phyloP scores from a whole-genome alignment of 1,140 invertebrate genomes.

The Drosophila navojoa region DNA sequence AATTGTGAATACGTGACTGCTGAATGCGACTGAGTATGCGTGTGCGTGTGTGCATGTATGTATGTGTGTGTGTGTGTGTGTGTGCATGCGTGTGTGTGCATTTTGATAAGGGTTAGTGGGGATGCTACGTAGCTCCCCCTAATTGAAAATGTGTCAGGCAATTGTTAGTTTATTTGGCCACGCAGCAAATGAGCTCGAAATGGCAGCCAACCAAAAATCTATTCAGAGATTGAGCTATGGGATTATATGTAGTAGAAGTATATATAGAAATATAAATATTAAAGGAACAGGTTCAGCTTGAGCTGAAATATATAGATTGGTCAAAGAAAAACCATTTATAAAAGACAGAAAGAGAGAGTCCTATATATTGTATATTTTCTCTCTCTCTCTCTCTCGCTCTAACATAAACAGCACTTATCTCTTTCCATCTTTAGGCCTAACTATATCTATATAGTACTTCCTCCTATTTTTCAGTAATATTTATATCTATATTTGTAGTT shows the following conservation, averaged over 20 bases:
- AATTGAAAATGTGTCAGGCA: constrained; percentile 22
- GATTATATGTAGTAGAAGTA: background rate
- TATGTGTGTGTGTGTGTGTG: background rate
- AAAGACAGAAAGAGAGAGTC: too few relatives aligned
- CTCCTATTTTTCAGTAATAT: too few relatives aligned
- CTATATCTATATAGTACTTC: too few relatives aligned
- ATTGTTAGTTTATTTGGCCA: constrained; percentile 1
- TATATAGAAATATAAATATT: too few relatives aligned
- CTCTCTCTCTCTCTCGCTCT: too few relatives aligned
- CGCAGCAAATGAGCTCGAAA: constrained; percentile 2
- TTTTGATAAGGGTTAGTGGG: constrained; percentile 52
- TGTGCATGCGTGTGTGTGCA: background rate
- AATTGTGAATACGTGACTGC: constrained; percentile 31
- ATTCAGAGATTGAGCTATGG: background rate
- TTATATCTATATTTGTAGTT: too few relatives aligned
- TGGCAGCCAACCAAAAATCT: background rate
- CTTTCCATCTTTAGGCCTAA: too few relatives aligned
- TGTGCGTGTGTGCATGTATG: constrained; percentile 1
- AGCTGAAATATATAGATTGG: too few relatives aligned
- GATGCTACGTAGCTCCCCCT: background rate
- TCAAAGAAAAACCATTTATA: too few relatives aligned
- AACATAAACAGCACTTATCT: too few relatives aligned
- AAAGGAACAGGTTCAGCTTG: too few relatives aligned
- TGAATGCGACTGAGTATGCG: constrained; percentile 3
- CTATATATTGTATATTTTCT: too few relatives aligned